These are phyloP conservation scores for Strix aluco DNA, from an alignment of 2,113 vertebrate genomes.

Conservation along the genomic window DNA sequence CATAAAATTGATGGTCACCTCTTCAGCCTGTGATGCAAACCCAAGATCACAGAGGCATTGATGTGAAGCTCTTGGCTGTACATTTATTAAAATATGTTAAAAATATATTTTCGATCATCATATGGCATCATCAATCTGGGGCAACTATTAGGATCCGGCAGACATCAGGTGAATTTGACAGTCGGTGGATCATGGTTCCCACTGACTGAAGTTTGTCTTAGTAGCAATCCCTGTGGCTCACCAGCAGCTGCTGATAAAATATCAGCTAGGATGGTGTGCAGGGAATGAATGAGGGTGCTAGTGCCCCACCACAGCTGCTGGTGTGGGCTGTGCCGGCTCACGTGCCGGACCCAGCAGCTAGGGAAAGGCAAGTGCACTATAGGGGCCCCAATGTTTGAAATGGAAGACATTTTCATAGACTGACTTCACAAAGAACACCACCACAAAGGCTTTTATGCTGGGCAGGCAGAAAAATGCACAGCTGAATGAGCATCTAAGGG, in stretches of 20 bases:
- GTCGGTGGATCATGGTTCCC: neutral
- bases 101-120: rapidly evolving
- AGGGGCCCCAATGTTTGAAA: neutral
- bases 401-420: neutral
- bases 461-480: neutral
- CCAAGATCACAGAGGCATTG: neutral
- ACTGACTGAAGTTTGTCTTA: neutral
- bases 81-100: neutral
- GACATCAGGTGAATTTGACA: neutral
- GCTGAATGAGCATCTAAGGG: too few species aligned
- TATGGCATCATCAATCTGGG: neutral
- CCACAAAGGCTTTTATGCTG: neutral
- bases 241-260: neutral
- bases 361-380: neutral
- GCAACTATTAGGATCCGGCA: neutral
- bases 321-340: neutral
- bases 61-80: neutral
- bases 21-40: neutral
- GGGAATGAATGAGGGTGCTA: neutral
- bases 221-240: neutral
- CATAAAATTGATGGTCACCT: neutral
- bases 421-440: neutral
- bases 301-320: too few species aligned
- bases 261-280: neutral
- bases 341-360: neutral